Evolutionary conservation across 1,140 invertebrate genomes (phyloP).

Genomic region (Dinothrombium tinctorium): DNA sequence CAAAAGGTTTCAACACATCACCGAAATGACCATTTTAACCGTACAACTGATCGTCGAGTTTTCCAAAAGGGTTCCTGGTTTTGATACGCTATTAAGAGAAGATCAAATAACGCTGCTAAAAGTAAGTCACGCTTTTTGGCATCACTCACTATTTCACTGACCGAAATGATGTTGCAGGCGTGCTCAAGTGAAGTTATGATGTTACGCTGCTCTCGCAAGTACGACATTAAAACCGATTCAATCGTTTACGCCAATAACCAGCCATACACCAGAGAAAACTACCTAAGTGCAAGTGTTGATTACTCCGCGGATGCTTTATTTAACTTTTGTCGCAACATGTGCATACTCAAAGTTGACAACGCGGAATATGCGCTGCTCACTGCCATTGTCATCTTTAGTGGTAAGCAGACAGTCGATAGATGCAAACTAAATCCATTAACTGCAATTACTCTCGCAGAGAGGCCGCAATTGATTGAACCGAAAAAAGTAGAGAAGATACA

Average conservation of each 20-base stretch:
- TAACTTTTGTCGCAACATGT: conserved; percentile 63
- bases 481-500: conserved; percentile 87
- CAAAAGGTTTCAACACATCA: conserved; percentile 72
- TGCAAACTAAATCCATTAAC: no score
- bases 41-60: conserved; percentile 95
- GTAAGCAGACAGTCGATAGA: conserved; percentile 29
- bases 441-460: conserved; percentile 40
- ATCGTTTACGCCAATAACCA: conserved; percentile 91
- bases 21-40: conserved; percentile 88
- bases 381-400: conserved; percentile 91
- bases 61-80: conserved; percentile 82
- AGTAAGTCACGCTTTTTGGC: conserved; percentile 27
- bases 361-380: conserved; percentile 89
- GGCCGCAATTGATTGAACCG: conserved; percentile 60
- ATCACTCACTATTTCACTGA: conserved; percentile 7
- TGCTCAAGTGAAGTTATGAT: conserved; percentile 97
- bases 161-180: conserved; percentile 34
- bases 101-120: conserved; percentile 92
- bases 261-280: conserved; percentile 71
- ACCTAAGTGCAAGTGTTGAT: conserved; percentile 64
- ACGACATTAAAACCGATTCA: conserved; percentile 68
- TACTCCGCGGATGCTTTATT: conserved; percentile 71
- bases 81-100: conserved; percentile 68
- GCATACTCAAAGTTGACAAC: conserved; percentile 50
- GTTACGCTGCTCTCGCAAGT: conserved; percentile 74